phyloP scores from a whole-genome alignment of 2,888 invertebrate species.

The Dorcus parallelipipedus region DNA sequence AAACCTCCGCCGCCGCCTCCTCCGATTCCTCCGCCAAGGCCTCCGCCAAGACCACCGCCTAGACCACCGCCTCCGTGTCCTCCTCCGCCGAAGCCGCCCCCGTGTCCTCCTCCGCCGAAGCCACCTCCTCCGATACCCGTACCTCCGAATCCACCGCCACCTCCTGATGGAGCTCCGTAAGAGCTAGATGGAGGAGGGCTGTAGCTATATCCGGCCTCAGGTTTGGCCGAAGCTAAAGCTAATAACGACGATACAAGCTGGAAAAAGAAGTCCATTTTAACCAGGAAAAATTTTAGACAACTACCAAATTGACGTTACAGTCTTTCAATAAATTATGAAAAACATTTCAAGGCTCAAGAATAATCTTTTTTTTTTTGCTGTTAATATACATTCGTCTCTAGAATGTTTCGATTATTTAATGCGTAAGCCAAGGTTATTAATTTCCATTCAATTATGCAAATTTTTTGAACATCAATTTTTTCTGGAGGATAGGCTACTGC shows the following conservation, averaged over 20 bases:
- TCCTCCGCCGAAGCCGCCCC: slow-evolving; percentile 23
- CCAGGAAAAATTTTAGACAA: too few species aligned
- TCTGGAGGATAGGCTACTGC: too few species aligned
- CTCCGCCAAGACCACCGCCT: slow-evolving; percentile 21
- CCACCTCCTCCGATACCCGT: slow-evolving; percentile 28
- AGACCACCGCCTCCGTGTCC: slow-evolving; percentile 23
- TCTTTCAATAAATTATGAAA: too few species aligned
- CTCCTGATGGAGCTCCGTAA: slow-evolving; percentile 46
- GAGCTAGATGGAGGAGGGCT: slow-evolving; percentile 47
- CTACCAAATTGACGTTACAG: too few species aligned
- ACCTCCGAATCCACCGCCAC: slow-evolving; percentile 36
- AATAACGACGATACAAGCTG: slow-evolving; percentile 50
- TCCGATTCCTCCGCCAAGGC: slow-evolving; percentile 22
- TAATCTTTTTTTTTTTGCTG: too few species aligned
- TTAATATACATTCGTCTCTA: too few species aligned
- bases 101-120: slow-evolving; percentile 35
- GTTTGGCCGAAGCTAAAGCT: slow-evolving; percentile 60
- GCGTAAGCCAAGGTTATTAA: too few species aligned
- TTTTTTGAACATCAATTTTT: too few species aligned
- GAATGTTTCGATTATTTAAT: too few species aligned
- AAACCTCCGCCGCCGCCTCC: slow-evolving; percentile 20
- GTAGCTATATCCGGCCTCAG: slow-evolving; percentile 64
- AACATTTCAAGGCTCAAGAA: too few species aligned
- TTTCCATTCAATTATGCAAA: too few species aligned
- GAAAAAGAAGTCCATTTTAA: slow-evolving; percentile 19